phyloP scores from a whole-genome alignment of 2,113 vertebrate genomes.

The Lynx canadensis region DNA sequence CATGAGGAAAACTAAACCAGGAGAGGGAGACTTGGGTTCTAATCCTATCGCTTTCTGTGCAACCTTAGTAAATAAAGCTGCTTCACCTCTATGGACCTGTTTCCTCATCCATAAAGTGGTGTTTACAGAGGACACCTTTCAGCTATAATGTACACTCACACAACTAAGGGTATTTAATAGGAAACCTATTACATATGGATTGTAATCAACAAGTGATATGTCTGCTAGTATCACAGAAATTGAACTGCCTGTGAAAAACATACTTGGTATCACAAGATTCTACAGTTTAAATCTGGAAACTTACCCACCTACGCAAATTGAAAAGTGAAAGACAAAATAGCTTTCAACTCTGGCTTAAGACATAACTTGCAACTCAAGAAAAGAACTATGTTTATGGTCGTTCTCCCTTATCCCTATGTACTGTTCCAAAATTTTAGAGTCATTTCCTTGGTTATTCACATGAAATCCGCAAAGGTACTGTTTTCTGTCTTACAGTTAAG shows the following conservation, averaged over 20 bases:
- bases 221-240: neutral
- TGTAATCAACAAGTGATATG: neutral
- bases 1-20: neutral
- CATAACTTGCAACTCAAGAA: constrained; percentile 26
- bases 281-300: neutral
- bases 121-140: neutral
- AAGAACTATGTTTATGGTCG: neutral
- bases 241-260: neutral
- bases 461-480: neutral
- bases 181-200: neutral
- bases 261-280: neutral
- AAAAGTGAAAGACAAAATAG: neutral
- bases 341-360: neutral
- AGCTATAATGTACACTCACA: neutral
- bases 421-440: neutral
- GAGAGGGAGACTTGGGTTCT: neutral
- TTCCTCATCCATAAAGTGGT: neutral
- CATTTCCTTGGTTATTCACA: neutral
- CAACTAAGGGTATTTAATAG: neutral
- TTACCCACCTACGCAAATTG: neutral
- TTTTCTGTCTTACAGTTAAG: neutral
- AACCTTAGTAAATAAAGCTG: neutral
- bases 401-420: neutral
- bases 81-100: neutral
- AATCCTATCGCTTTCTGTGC: neutral